Evolutionary conservation across 2,797 vertebrate species (phyloP).

Genomic region (Aeoliscus strigatus): DNA sequence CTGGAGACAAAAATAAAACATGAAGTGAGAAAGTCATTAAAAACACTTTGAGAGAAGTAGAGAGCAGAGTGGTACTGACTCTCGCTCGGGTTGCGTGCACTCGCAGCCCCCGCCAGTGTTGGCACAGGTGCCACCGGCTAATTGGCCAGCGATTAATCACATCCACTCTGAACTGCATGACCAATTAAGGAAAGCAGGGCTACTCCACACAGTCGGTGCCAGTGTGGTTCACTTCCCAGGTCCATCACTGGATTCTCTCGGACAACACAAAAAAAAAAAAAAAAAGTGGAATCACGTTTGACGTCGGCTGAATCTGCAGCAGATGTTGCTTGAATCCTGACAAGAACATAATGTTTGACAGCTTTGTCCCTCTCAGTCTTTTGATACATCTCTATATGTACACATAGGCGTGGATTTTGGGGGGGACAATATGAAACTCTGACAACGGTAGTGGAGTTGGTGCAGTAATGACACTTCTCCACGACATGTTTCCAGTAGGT

Average conservation of each 20-base stretch:
- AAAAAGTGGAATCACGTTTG: slow-evolving; percentile 14
- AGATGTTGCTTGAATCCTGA: too few species aligned
- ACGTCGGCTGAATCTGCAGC: not conserved
- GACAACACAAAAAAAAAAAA: slow-evolving; percentile 16
- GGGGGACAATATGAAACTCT: too few species aligned
- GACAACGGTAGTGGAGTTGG: too few species aligned
- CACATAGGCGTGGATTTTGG: too few species aligned
- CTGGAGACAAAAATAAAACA: slow-evolving; percentile 72
- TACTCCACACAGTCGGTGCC: slow-evolving; percentile 15
- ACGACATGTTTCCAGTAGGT: too few species aligned
- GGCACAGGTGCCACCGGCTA: slow-evolving; percentile 60
- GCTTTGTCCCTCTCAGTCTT: too few species aligned
- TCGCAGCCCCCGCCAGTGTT: slow-evolving; percentile 23
- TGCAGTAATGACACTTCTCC: too few species aligned
- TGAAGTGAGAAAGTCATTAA: slow-evolving; percentile 69
- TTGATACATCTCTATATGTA: too few species aligned
- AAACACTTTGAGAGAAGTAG: slow-evolving; percentile 57
- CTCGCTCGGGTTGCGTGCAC: slow-evolving; percentile 38
- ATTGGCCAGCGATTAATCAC: slow-evolving; percentile 68
- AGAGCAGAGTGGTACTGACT: slow-evolving; percentile 39
- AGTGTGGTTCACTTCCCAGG: slow-evolving; percentile 31
- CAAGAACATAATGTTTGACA: too few species aligned
- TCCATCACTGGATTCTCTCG: slow-evolving; percentile 26
- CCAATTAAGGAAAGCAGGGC: slow-evolving; percentile 51
- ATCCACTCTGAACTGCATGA: slow-evolving; percentile 50